Evolutionary conservation across 2,113 vertebrate species (phyloP).

Genomic region (Oreochromis tanganicae): DNA sequence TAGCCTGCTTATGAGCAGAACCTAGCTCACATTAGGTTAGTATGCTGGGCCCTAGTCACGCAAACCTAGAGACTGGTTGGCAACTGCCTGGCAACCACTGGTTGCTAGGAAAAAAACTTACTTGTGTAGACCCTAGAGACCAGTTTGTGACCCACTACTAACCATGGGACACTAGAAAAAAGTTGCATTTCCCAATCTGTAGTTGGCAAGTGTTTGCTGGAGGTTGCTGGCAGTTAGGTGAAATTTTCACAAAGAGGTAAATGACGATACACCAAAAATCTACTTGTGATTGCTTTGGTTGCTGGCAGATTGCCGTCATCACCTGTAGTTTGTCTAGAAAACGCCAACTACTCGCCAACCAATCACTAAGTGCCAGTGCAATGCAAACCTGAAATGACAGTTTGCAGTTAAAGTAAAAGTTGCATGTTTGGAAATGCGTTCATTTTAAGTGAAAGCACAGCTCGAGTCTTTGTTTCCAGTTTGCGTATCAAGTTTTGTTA

Average conservation of each 20-base stretch:
- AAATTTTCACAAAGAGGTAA: neutral
- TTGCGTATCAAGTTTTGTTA: neutral
- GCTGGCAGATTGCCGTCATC: neutral
- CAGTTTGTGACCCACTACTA: neutral
- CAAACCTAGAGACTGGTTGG: neutral
- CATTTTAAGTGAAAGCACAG: neutral
- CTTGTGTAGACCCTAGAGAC: neutral
- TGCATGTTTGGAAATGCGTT: neutral
- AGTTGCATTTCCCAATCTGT: neutral
- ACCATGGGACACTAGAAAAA: neutral
- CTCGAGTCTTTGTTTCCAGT: neutral
- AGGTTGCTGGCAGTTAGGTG: neutral
- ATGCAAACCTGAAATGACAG: neutral
- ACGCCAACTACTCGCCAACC: neutral
- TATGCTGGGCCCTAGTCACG: neutral
- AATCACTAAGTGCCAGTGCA: neutral
- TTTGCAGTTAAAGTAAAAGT: neutral
- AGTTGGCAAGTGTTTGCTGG: neutral
- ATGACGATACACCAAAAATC: neutral
- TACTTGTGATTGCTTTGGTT: neutral
- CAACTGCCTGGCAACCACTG: neutral
- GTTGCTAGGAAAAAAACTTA: neutral
- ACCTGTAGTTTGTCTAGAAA: neutral
- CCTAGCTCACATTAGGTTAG: neutral
- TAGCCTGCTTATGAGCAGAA: neutral